phyloP scores from a whole-genome alignment of 2,888 invertebrate species.

The Papilio elwesi region DNA sequence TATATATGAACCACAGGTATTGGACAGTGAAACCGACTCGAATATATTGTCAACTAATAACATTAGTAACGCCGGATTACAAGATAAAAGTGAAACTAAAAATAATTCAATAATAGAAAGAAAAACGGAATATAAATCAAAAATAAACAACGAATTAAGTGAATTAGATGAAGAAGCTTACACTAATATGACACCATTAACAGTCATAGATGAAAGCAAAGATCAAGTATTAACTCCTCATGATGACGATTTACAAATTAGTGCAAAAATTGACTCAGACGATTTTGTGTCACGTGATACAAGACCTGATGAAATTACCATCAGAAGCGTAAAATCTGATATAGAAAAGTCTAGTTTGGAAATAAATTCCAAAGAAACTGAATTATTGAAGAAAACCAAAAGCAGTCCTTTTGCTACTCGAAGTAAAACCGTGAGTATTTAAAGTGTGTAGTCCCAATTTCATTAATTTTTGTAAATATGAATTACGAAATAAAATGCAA shows the following conservation, averaged over 20 bases:
- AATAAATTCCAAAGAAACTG: background rate
- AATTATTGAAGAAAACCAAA: background rate
- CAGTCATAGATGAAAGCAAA: background rate
- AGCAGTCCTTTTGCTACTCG: conserved; percentile 2
- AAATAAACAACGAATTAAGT: background rate
- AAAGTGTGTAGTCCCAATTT: too few species aligned
- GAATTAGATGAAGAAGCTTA: background rate
- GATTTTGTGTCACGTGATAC: background rate
- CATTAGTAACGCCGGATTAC: background rate
- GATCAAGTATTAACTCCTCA: background rate
- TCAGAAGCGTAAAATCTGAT: background rate
- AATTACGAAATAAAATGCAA: too few species aligned
- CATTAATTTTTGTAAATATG: too few species aligned
- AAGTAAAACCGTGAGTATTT: background rate
- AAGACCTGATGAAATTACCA: background rate
- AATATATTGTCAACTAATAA: background rate
- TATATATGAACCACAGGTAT: background rate
- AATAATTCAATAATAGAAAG: background rate
- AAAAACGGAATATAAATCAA: background rate
- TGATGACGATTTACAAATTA: background rate
- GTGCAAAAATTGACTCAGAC: background rate
- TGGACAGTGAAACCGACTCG: background rate
- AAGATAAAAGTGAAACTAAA: background rate
- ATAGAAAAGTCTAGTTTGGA: background rate
- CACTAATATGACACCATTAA: background rate